Percentiles rank a stretch among this genome's conserved stretches.
Conservation (phyloP, 2,888 invertebrate genomes). For the Polydrusus tereticollis region DNA sequence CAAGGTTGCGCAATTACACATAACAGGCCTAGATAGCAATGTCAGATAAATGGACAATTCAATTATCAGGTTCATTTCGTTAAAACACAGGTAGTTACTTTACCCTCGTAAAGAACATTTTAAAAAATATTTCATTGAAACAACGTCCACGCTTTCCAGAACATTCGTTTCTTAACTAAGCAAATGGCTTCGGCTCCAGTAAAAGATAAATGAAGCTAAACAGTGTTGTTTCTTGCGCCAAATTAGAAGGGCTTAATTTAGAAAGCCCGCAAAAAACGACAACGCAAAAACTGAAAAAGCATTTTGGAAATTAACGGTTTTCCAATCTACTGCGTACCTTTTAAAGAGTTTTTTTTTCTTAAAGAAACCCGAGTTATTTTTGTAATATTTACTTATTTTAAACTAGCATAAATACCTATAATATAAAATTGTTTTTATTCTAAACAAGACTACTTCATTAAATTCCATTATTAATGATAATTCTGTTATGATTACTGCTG, state of each 20-base stretch:
- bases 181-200: slow-evolving; percentile 22
- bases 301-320: slow-evolving; percentile 24
- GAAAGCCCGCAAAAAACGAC: slow-evolving; percentile 11
- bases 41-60: too few species aligned
- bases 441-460: too few species aligned
- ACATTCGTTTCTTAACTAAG: slow-evolving; percentile 17
- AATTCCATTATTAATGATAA: too few species aligned
- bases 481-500: too few species aligned
- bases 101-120: neutral
- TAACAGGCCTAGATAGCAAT: too few species aligned
- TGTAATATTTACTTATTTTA: neutral
- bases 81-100: too few species aligned
- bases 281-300: slow-evolving; percentile 10
- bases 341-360: neutral
- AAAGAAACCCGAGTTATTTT: neutral
- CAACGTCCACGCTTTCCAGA: slow-evolving; percentile 10
- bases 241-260: slow-evolving; percentile 28
- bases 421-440: too few species aligned
- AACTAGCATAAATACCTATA: too few species aligned
- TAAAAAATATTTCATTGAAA: slow-evolving; percentile 15
- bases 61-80: too few species aligned
- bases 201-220: slow-evolving; percentile 32
- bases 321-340: slow-evolving; percentile 13
- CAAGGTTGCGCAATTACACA: too few species aligned
- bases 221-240: slow-evolving; percentile 26